phyloP scores from a whole-genome alignment of 2,888 invertebrate genomes.

The Epiblema foenella region DNA sequence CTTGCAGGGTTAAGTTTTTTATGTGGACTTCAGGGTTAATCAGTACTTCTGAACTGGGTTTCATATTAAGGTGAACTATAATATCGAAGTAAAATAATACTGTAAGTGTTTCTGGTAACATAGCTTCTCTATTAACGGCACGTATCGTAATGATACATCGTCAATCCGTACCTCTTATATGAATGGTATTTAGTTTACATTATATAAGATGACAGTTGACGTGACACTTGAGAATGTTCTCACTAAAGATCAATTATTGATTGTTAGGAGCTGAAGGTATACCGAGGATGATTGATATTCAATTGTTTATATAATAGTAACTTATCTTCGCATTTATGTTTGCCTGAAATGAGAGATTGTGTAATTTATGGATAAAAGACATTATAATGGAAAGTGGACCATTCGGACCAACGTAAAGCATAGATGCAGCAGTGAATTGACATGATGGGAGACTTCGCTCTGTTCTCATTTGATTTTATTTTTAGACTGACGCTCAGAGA shows the following conservation, averaged over 20 bases:
- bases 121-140: background rate
- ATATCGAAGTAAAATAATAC: slow-evolving; percentile 9
- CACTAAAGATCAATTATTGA: background rate
- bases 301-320: slow-evolving; percentile 1
- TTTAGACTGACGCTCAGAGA: too few relatives aligned
- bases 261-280: background rate
- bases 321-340: background rate
- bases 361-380: background rate
- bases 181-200: background rate
- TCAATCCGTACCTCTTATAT: background rate
- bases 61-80: background rate
- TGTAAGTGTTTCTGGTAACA: slow-evolving; percentile 4
- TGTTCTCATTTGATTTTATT: too few relatives aligned
- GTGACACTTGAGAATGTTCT: background rate
- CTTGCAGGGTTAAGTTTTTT: background rate
- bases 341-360: background rate
- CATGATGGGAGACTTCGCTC: too few relatives aligned
- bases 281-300: background rate
- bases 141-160: background rate
- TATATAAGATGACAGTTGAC: background rate
- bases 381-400: slow-evolving; percentile 1
- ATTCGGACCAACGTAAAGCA: background rate
- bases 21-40: slow-evolving; percentile 6
- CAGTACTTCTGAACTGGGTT: slow-evolving; percentile 3
- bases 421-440: too few relatives aligned